phyloP scores from a whole-genome alignment of 1,140 invertebrate genomes.

The Vollenhovia emeryi region DNA sequence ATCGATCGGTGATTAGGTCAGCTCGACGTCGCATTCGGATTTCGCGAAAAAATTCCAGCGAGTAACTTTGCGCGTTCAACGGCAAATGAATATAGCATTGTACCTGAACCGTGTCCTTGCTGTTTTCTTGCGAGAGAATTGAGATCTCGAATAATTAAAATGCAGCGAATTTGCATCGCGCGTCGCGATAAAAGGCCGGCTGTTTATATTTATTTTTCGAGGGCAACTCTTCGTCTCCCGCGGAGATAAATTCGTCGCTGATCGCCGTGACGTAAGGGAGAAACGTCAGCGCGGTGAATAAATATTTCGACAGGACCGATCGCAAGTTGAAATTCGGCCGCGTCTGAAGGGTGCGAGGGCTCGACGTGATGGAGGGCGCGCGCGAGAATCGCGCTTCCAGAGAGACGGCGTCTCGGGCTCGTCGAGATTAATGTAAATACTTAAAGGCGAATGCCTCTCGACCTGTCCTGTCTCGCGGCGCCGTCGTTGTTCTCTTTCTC shows the following conservation, averaged over 20 bases:
- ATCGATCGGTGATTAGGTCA: not conserved
- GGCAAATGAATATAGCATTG: not conserved
- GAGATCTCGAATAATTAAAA: not conserved
- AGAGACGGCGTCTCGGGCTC: not conserved
- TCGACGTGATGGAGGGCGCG: not conserved
- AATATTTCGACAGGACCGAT: slow-evolving; percentile 25
- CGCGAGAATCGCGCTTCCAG: not conserved
- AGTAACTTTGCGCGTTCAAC: not conserved
- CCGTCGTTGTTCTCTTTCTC: not conserved
- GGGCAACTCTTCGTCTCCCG: not conserved
- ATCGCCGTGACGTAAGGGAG: slow-evolving; percentile 11
- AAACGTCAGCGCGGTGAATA: not conserved
- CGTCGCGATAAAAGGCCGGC: not conserved
- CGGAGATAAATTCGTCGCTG: not conserved
- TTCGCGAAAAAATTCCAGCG: not conserved
- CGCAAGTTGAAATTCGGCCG: slow-evolving; percentile 7
- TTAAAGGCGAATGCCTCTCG: not conserved
- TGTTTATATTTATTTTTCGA: not conserved
- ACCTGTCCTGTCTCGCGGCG: not conserved
- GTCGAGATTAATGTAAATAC: slow-evolving; percentile 27
- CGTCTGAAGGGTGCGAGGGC: not conserved
- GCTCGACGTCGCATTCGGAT: not conserved
- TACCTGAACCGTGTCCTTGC: not conserved
- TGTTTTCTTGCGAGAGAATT: not conserved
- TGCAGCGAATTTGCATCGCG: not conserved